Conservation (phyloP, 2,888 invertebrate genomes). For the Sphaerophoria rueppellii region DNA sequence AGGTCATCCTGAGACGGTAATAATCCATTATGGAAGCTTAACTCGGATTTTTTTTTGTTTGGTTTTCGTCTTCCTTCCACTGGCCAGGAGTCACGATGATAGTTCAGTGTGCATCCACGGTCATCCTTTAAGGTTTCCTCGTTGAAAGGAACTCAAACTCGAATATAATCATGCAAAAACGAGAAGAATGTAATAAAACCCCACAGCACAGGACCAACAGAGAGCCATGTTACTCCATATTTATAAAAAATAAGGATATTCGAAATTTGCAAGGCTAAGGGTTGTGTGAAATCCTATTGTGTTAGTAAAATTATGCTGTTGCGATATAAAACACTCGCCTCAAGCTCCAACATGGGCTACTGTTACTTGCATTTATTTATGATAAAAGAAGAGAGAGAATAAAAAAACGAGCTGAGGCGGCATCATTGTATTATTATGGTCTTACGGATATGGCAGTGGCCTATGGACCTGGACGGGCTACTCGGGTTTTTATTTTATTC, state of each 20-base stretch:
- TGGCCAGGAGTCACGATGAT: background rate
- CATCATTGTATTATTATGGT: slow-evolving; percentile 18
- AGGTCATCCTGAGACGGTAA: slow-evolving; percentile 66
- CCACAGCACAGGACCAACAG: background rate
- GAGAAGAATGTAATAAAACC: slow-evolving; percentile 21
- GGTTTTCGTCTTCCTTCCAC: background rate
- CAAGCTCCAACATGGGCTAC: slow-evolving; percentile 15
- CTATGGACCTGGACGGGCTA: background rate
- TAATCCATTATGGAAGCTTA: slow-evolving; percentile 66
- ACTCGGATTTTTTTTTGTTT: slow-evolving; percentile 45
- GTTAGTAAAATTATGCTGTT: slow-evolving; percentile 28
- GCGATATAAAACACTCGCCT: slow-evolving; percentile 37
- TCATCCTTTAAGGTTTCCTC: background rate
- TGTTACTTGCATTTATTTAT: slow-evolving; percentile 17
- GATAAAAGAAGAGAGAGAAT: background rate
- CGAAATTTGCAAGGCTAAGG: slow-evolving; percentile 37
- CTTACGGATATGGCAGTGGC: background rate
- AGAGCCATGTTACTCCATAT: background rate
- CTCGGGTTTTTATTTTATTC: slow-evolving; percentile 55
- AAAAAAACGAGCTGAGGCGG: background rate
- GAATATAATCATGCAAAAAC: slow-evolving; percentile 41
- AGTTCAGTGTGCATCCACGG: background rate
- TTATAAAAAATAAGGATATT: background rate
- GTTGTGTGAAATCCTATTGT: slow-evolving; percentile 27
- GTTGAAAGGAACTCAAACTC: slow-evolving; percentile 32